These are phyloP conservation scores for Pollenia amentaria DNA, from an alignment of 2,888 invertebrate genomes.

Conservation along the genomic window DNA sequence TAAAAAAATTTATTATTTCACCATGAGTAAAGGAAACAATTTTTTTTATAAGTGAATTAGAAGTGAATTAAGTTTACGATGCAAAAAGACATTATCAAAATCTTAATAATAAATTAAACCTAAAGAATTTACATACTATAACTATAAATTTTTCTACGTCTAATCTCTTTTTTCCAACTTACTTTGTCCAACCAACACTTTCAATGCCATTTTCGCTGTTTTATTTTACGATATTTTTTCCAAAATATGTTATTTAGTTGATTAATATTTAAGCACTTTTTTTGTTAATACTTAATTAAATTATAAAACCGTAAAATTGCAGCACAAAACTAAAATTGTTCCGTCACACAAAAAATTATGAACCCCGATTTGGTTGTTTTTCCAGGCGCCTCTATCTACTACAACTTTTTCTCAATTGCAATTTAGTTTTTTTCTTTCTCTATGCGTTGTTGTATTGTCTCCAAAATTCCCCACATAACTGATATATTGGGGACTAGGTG, in stretches of 20 bases:
- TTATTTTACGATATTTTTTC: conserved; percentile 42
- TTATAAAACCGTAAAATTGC: conserved; percentile 42
- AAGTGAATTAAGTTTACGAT: background rate
- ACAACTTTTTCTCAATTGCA: conserved; percentile 53
- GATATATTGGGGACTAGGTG: conserved; percentile 33
- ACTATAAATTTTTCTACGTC: conserved; percentile 7
- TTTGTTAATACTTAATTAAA: conserved; percentile 13
- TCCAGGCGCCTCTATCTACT: conserved; percentile 69
- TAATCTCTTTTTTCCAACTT: conserved; percentile 85
- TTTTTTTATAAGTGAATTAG: background rate
- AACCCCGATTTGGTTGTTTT: conserved; percentile 71
- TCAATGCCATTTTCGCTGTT: conserved; percentile 89
- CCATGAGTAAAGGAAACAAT: background rate
- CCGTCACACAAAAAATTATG: conserved; percentile 76
- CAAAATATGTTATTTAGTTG: background rate
- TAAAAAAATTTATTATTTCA: conserved; percentile 26
- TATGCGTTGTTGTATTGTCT: conserved; percentile 71
- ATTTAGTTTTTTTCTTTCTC: conserved; percentile 59
- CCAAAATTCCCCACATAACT: conserved; percentile 74
- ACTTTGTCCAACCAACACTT: conserved; percentile 94
- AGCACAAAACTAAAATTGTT: conserved; percentile 66
- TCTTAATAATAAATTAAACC: no score
- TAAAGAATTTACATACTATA: no score
- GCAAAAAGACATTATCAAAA: no score
- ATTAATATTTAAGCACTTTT: conserved; percentile 38